These are phyloP conservation scores for Esox lucius DNA, from an alignment of 2,797 vertebrate species.

Conservation along the genomic window DNA sequence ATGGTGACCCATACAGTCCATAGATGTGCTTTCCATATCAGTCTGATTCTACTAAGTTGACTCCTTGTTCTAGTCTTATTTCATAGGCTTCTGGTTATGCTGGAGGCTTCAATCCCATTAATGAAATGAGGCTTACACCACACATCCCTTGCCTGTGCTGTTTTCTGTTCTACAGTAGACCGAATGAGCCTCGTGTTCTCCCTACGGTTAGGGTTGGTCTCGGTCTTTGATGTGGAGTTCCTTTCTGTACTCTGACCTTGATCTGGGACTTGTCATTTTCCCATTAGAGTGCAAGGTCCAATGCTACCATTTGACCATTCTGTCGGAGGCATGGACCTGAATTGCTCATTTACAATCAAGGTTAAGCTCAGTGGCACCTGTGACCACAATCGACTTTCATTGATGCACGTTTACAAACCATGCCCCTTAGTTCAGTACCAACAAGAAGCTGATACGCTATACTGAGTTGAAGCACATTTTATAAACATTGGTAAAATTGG, in stretches of 20 bases:
- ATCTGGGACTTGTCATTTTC: background rate
- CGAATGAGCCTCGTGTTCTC: background rate
- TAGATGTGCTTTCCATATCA: background rate
- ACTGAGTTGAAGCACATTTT: conserved; percentile 4
- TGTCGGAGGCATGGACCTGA: background rate
- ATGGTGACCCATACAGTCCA: conserved; percentile 18
- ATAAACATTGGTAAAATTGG: background rate
- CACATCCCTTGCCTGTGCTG: background rate
- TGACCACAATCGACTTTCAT: background rate
- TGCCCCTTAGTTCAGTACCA: background rate
- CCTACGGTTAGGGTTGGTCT: background rate
- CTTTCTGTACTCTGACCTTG: background rate
- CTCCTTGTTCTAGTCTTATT: background rate
- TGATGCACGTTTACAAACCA: background rate
- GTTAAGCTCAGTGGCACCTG: background rate
- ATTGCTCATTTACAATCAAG: background rate
- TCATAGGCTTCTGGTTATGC: background rate
- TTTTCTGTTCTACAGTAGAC: background rate
- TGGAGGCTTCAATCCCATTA: background rate
- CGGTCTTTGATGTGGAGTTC: background rate
- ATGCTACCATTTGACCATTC: background rate
- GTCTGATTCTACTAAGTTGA: background rate
- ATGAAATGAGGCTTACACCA: background rate
- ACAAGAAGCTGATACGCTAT: background rate
- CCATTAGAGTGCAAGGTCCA: background rate